Percentiles rank a stretch among this genome's conserved stretches.
These are phyloP conservation scores for Euphysa ruthae DNA, from an alignment of 30 jellyfish, hydroid and myxozoan genomes.

Conservation along the genomic window DNA sequence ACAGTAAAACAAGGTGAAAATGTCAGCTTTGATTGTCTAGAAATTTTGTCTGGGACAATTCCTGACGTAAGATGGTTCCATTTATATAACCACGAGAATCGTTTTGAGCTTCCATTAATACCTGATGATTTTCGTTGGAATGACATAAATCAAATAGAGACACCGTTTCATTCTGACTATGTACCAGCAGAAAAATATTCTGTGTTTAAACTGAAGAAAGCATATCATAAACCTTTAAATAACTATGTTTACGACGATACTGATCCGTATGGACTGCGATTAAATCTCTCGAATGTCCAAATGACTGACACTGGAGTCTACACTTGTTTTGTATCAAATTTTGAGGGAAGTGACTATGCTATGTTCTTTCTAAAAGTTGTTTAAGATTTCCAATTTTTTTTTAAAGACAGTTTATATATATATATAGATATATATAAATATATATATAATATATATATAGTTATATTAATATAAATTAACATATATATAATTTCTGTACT, in stretches of 20 bases:
- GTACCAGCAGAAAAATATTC: constrained; percentile 17
- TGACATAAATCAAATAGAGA: not conserved
- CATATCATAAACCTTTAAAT: constrained; percentile 14
- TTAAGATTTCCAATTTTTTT: too few relatives aligned
- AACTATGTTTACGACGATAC: constrained; percentile 59
- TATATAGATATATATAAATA: too few relatives aligned
- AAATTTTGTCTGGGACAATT: constrained; percentile 53
- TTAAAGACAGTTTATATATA: too few relatives aligned
- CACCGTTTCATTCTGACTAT: constrained; percentile 1
- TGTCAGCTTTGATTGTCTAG: constrained; percentile 76
- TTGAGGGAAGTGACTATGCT: constrained; percentile 55
- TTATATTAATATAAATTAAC: too few relatives aligned
- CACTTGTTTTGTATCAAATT: constrained; percentile 75
- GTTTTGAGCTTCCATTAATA: constrained; percentile 2
- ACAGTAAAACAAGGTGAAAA: constrained; percentile 62
- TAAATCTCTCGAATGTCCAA: constrained; percentile 49
- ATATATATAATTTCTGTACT: too few relatives aligned
- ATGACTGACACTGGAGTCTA: constrained; percentile 72
- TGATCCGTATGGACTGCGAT: constrained; percentile 71
- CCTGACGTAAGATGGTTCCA: constrained; percentile 83
- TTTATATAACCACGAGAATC: constrained; percentile 1
- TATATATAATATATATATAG: too few relatives aligned
- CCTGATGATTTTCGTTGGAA: constrained; percentile 16
- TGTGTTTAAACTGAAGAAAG: not conserved
- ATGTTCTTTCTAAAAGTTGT: not conserved